phyloP scores from a whole-genome alignment of 2,888 invertebrate genomes.

The Cheilosia vernalis region DNA sequence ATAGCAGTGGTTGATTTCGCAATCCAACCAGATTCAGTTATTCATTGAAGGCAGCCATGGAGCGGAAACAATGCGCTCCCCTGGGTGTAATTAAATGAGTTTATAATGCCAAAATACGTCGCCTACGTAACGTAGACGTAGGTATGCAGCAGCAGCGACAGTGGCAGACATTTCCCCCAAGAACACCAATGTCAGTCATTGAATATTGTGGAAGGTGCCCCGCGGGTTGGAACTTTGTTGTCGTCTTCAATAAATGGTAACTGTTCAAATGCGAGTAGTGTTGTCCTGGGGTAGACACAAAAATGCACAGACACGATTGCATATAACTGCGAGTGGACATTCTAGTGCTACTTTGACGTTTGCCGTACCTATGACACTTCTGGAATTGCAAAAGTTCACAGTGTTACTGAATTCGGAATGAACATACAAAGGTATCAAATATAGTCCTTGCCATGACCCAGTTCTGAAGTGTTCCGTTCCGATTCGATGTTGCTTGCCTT shows the following conservation, averaged over 20 bases:
- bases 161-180: background rate
- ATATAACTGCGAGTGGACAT: background rate
- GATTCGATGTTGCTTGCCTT: slow-evolving; percentile 17
- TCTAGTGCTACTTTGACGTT: background rate
- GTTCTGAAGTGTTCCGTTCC: slow-evolving; percentile 41
- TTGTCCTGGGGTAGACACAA: too few relatives aligned
- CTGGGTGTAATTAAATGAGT: slow-evolving; percentile 71
- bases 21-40: slow-evolving; percentile 54
- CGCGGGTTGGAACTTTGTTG: background rate
- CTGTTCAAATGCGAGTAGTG: background rate
- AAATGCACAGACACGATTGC: too few relatives aligned
- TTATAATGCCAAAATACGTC: slow-evolving; percentile 67
- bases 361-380: background rate
- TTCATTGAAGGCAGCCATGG: slow-evolving; percentile 51
- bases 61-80: slow-evolving; percentile 70
- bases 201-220: background rate
- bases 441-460: slow-evolving; percentile 42
- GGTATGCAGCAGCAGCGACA: background rate
- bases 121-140: slow-evolving; percentile 17
- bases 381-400: slow-evolving; percentile 50
- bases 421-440: slow-evolving; percentile 25
- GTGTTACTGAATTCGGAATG: slow-evolving; percentile 48
- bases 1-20: slow-evolving; percentile 58
- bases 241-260: background rate
- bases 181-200: slow-evolving; percentile 15